phyloP scores from a whole-genome alignment of 2,888 invertebrate genomes.

The Axea sp. region DNA sequence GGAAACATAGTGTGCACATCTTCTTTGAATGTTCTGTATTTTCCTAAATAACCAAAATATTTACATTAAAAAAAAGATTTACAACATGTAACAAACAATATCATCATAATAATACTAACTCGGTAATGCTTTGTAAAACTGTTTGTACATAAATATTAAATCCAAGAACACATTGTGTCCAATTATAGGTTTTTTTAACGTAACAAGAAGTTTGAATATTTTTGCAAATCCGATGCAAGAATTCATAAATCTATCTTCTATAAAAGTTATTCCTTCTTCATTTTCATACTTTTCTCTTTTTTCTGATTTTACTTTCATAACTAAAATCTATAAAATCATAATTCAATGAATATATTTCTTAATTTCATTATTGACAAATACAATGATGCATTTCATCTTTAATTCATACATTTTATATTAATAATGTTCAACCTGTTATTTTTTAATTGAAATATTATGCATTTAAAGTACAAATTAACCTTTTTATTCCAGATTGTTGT shows the following conservation, averaged over 20 bases:
- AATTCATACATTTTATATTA: too few relatives aligned
- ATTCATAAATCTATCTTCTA: conserved; percentile 81
- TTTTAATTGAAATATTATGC: too few relatives aligned
- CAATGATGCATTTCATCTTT: too few relatives aligned
- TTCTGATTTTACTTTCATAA: conserved; percentile 2
- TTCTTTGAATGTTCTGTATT: conserved; percentile 82
- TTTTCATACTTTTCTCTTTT: not conserved
- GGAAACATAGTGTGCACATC: conserved; percentile 84
- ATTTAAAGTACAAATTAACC: conserved; percentile 64
- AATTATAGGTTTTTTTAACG: conserved; percentile 85
- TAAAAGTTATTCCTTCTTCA: conserved; percentile 68
- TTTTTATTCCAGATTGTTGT: conserved; percentile 68
- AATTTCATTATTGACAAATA: too few relatives aligned
- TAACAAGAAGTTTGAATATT: conserved; percentile 83
- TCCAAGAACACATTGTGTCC: conserved; percentile 89
- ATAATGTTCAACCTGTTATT: too few relatives aligned
- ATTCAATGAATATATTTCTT: too few relatives aligned
- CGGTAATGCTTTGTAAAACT: conserved; percentile 86
- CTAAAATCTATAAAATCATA: conserved; percentile 8
- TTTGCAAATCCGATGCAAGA: conserved; percentile 84
- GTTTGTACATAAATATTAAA: conserved; percentile 85
- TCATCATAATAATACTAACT: conserved; percentile 72
- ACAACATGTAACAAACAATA: not conserved
- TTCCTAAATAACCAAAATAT: not conserved
- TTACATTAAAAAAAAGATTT: not conserved